Base-by-base conservation (phyloP, 2,888 invertebrate genomes). In the Drosophila buzzatii region DNA sequence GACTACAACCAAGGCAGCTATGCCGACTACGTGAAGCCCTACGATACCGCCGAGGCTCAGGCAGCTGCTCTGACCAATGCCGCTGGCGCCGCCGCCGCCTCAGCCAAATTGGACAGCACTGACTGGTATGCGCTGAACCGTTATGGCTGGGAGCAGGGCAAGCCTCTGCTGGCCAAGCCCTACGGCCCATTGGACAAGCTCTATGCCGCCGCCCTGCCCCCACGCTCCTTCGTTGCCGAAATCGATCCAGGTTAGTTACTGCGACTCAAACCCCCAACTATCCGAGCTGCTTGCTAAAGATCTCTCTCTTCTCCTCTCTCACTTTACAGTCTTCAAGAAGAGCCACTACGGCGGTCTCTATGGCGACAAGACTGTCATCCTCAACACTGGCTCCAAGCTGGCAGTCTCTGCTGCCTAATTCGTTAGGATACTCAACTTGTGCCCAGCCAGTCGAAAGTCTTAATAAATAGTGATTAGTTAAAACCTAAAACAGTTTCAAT, bases 221-320 rank as follows among this genome's bases (percentile, higher is more conserved):
- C 92, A 59, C 92, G 92, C 27, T 90, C 90, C 52, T 91, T 90
- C 70, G 90, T 92, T 47, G 92, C 89, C 39, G 75, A 90, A 63
- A 90, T 92, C 62, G 91, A 92, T 81, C 88, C 92, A 81, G 89
- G 92, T 92, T 53, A 70, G 92, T 91, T 69, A 12, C 31, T 16
- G 8, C 12, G 0, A n/a, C 27, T 0, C 5, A 10, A 2, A 3
- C 1, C 33, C 0, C 0, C 8, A 6, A 10, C 9, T 0, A 16
- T 4, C 23, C 10, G 31, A 27, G 6, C 62, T 31, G 27, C n/a
- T 20, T 47, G 56, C 73, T 81, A 62, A 81, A 20, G 3, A 35
- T 35, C 10, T 35, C 16, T 9, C n/a, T 23, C 10, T 18, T 10
- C 7, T 3, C 3, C 2, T 20, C 61, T 18, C 23, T n/a, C 61